Evolutionary conservation across 1,140 invertebrate species (phyloP).

Genomic region (Drosophila burlai): DNA sequence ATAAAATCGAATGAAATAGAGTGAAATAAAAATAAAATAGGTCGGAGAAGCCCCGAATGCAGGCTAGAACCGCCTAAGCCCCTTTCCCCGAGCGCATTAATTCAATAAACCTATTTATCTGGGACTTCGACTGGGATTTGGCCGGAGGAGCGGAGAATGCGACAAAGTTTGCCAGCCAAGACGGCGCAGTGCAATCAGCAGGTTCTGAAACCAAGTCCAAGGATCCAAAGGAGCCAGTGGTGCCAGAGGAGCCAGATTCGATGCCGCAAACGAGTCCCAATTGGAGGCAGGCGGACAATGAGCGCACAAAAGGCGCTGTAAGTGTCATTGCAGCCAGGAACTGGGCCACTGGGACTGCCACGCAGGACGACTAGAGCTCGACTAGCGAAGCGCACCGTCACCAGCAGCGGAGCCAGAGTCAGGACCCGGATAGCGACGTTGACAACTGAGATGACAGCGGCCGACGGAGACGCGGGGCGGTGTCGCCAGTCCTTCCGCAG

Average conservation of each 20-base stretch:
- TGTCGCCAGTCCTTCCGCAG: conserved; percentile 65
- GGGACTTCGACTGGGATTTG: conserved; percentile 44
- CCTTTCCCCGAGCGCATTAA: conserved; percentile 65
- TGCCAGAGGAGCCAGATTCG: conserved; percentile 53
- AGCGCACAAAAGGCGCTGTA: conserved; percentile 75
- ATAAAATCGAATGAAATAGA: conserved; percentile 43
- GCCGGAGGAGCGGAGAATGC: conserved; percentile 57
- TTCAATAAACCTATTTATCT: conserved; percentile 82
- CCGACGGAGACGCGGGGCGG: conserved; percentile 23
- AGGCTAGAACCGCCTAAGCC: conserved; percentile 3
- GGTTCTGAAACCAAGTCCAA: conserved; percentile 12
- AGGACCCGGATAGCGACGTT: conserved; percentile 34
- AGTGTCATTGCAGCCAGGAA: conserved; percentile 76
- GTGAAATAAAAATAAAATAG: conserved; percentile 13
- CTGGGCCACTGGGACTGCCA: conserved; percentile 72
- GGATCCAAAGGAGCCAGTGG: conserved; percentile 24
- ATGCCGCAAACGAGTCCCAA: conserved; percentile 80
- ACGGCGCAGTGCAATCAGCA: conserved; percentile 74
- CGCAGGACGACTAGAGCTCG: conserved; percentile 30
- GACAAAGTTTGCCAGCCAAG: conserved; percentile 72
- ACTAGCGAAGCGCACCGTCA: conserved; percentile 13
- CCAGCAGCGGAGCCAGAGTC: conserved; percentile 18
- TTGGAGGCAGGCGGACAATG: conserved; percentile 71
- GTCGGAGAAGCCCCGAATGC: conserved; percentile 19
- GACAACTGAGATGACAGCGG: conserved; percentile 58